Evolutionary conservation across 2,888 invertebrate species (phyloP).

Genomic region (Synanthedon vespiformis): DNA sequence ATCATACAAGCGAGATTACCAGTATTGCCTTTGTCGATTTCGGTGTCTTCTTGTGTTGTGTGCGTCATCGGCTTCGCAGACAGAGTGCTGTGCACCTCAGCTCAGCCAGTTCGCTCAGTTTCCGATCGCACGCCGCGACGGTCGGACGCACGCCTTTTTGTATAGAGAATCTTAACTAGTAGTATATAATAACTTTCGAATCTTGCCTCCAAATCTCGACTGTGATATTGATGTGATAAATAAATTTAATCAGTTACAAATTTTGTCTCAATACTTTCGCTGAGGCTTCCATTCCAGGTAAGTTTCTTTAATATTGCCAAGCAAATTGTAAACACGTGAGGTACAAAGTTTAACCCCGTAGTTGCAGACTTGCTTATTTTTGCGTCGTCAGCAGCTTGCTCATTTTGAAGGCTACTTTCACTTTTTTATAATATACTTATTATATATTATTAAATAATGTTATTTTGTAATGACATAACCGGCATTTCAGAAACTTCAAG

Average conservation of each 20-base stretch:
- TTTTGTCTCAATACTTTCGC: conserved; percentile 5
- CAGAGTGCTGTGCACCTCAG: too few species aligned
- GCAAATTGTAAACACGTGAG: conserved; percentile 16
- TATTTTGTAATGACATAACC: too few species aligned
- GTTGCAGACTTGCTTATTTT: background rate
- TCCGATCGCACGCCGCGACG: conserved; percentile 34
- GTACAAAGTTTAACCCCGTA: conserved; percentile 11
- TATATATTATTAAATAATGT: too few species aligned
- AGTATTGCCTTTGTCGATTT: too few species aligned
- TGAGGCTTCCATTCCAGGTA: conserved; percentile 9
- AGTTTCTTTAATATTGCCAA: conserved; percentile 8
- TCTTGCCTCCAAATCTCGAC: conserved; percentile 2
- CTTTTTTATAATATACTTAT: too few species aligned
- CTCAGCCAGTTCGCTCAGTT: conserved; percentile 24
- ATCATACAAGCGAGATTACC: too few species aligned
- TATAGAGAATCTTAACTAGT: conserved; percentile 3
- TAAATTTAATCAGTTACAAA: conserved; percentile 15
- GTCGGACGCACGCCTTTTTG: conserved; percentile 19
- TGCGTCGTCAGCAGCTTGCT: background rate
- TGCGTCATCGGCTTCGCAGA: too few species aligned
- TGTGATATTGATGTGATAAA: conserved; percentile 1
- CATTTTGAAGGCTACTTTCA: too few species aligned
- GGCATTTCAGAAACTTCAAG: too few species aligned
- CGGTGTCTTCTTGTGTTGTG: too few species aligned
- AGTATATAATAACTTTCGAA: background rate